These are phyloP conservation scores for Poeciliopsis turrubarensis DNA, from an alignment of 2,113 vertebrate species.

Conservation along the genomic window DNA sequence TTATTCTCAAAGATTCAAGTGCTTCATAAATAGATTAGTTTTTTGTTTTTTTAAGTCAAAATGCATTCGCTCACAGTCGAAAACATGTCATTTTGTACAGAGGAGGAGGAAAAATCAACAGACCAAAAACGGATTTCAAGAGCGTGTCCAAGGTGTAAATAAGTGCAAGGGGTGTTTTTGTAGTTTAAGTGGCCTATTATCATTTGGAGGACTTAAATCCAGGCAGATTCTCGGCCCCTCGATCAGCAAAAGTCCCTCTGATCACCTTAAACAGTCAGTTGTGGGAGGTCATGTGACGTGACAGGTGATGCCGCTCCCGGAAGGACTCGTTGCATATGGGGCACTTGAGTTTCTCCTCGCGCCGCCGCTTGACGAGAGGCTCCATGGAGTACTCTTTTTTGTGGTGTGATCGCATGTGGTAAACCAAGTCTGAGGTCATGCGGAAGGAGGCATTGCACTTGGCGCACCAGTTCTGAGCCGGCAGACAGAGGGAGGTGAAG, in stretches of 20 bases:
- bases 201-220: slow-evolving; percentile 39
- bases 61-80: slow-evolving; percentile 91
- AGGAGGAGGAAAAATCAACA: slow-evolving; percentile 26
- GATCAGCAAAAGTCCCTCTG: slow-evolving; percentile 14
- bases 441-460: slow-evolving; percentile 99
- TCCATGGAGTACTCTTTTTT: slow-evolving; percentile 97
- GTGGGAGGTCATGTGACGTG: slow-evolving; percentile 98
- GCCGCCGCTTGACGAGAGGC: slow-evolving; percentile 91
- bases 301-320: slow-evolving; percentile 95
- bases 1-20: slow-evolving; percentile 88
- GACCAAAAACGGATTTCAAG: slow-evolving; percentile 35
- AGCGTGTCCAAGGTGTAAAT: slow-evolving; percentile 87
- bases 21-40: slow-evolving; percentile 94
- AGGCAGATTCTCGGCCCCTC: slow-evolving; percentile 11
- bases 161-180: slow-evolving; percentile 81
- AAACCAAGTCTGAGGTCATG: slow-evolving; percentile 98
- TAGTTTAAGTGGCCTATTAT: slow-evolving; percentile 31
- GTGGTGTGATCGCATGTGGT: slow-evolving; percentile 99
- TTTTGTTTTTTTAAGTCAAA: slow-evolving; percentile 79
- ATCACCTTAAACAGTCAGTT: slow-evolving; percentile 79
- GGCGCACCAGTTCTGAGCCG: slow-evolving; percentile 98
- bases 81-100: slow-evolving; percentile 85
- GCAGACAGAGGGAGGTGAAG: slow-evolving; percentile 95
- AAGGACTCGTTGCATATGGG: slow-evolving; percentile 98
- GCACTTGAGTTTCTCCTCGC: slow-evolving; percentile 98